Percentiles rank a stretch among this genome's conserved stretches.
Evolutionary conservation across 2,888 invertebrate species (phyloP).

Genomic region (Phyto melanocephala): DNA sequence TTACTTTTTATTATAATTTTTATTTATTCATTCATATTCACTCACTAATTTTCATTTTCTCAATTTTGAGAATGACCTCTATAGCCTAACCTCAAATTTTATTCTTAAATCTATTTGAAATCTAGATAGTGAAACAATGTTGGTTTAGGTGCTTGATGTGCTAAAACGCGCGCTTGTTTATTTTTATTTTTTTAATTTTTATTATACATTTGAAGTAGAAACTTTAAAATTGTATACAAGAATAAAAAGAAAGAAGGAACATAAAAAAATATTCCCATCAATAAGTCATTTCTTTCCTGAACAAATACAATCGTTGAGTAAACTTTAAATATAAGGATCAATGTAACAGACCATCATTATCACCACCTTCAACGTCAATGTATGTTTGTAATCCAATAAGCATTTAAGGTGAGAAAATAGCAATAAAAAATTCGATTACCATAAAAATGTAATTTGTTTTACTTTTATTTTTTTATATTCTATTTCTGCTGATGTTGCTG

Average conservation of each 20-base stretch:
- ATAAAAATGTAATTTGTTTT: slow-evolving; percentile 76
- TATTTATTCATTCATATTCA: too few relatives aligned
- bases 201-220: slow-evolving; percentile 19
- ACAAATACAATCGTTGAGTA: background rate
- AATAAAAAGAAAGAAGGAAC: background rate
- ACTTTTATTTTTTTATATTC: slow-evolving; percentile 31
- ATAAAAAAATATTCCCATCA: slow-evolving; percentile 7
- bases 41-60: too few relatives aligned
- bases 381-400: slow-evolving; percentile 65
- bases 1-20: too few relatives aligned
- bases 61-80: too few relatives aligned
- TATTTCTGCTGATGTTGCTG: background rate
- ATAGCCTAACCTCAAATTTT: too few relatives aligned
- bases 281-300: slow-evolving; percentile 35
- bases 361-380: background rate
- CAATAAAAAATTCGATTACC: slow-evolving; percentile 74
- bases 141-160: background rate
- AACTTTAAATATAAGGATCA: slow-evolving; percentile 16
- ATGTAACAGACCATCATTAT: slow-evolving; percentile 54
- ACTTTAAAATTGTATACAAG: background rate
- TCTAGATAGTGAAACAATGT: too few relatives aligned
- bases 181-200: slow-evolving; percentile 20
- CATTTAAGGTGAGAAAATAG: slow-evolving; percentile 68
- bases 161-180: too few relatives aligned
- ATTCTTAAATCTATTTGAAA: too few relatives aligned